These are phyloP conservation scores for Ovis canadensis DNA, from an alignment of 2,113 vertebrate genomes.

Conservation along the genomic window DNA sequence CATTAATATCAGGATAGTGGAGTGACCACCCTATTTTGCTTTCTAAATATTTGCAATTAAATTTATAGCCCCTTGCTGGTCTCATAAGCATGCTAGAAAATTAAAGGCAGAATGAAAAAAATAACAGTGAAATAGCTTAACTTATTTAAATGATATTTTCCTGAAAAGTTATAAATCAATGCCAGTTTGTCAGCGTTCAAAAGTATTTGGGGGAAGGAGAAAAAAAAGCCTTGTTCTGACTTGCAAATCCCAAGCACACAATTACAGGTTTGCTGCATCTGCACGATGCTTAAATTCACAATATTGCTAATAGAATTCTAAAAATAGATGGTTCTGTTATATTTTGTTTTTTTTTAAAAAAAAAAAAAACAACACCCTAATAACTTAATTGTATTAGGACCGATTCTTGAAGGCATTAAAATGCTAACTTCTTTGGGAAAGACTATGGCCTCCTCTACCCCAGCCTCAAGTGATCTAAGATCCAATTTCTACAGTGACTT, in stretches of 20 bases:
- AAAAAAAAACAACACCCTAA: background rate
- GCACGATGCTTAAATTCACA: background rate
- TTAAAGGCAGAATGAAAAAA: background rate
- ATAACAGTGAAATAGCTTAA: background rate
- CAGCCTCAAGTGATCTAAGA: background rate
- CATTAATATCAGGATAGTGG: background rate
- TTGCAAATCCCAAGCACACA: background rate
- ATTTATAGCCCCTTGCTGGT: background rate
- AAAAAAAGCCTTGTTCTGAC: background rate
- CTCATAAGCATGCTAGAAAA: background rate
- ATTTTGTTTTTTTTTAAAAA: background rate
- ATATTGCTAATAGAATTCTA: background rate
- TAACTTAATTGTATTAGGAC: background rate
- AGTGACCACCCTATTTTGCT: background rate
- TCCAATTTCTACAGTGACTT: slow-evolving; percentile 30
- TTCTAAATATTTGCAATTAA: background rate
- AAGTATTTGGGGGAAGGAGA: background rate
- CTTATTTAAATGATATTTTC: background rate
- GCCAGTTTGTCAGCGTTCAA: background rate
- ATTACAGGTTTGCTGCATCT: background rate
- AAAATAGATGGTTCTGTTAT: background rate
- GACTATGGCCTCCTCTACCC: background rate
- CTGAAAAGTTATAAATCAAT: background rate
- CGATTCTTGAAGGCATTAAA: slow-evolving; percentile 28
- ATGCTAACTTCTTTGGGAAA: background rate